A percentile compares a stretch with the other conserved stretches of the same genome.
phyloP scores from a whole-genome alignment of 1,140 invertebrate genomes.

The Propsilocerus akamusi region DNA sequence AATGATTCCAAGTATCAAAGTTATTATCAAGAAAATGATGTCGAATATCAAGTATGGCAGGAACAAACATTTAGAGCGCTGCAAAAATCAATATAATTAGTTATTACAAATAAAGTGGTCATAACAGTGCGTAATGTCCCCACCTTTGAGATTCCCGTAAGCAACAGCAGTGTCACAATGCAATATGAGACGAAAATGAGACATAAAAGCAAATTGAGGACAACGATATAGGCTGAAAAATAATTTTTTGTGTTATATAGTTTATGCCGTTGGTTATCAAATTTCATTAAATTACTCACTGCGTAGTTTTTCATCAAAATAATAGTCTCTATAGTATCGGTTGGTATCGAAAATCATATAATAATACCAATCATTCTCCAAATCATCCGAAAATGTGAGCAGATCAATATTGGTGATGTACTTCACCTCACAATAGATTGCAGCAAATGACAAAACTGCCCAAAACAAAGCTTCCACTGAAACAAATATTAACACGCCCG shows the following conservation, averaged over 20 bases:
- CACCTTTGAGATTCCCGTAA: neutral
- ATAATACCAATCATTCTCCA: slow-evolving; percentile 1
- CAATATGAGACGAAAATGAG: neutral
- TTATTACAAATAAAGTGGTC: neutral
- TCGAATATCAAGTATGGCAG: neutral
- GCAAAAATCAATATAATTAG: neutral
- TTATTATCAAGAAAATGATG: neutral
- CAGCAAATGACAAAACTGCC: neutral
- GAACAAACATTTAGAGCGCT: neutral
- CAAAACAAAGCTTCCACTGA: neutral
- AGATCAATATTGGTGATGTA: neutral
- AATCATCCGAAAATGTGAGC: neutral
- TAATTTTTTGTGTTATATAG: neutral
- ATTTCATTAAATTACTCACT: neutral
- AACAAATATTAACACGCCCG: neutral
- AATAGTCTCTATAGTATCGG: too few species aligned
- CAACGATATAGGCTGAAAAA: neutral
- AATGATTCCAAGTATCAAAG: neutral
- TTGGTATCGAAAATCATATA: neutral
- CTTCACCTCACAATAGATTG: neutral
- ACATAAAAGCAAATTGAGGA: neutral
- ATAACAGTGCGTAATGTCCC: neutral
- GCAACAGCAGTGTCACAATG: neutral
- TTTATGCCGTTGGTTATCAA: too few species aligned
- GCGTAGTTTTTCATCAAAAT: neutral